Evolutionary conservation across 2,797 vertebrate species (phyloP), one percentile per base, ranked within the genome.

Genomic region (Pantherophis vulpinus): DNA sequence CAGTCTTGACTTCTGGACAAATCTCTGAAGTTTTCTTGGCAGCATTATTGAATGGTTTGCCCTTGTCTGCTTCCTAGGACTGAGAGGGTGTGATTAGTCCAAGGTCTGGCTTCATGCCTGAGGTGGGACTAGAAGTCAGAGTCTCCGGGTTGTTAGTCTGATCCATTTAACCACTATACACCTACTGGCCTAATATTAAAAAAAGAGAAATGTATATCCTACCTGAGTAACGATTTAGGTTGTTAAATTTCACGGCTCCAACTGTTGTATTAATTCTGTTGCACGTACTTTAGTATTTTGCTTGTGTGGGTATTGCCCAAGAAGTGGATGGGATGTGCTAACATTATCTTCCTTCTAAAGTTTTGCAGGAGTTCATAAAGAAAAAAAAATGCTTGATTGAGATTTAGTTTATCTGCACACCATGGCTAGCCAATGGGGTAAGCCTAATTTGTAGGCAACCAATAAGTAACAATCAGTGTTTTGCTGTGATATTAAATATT

Each of bases 401-500:
- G 55, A 58, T 92, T 90, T 0, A 32, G 55, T 95, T 95, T 2
- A 58, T 93, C 9, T 90, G 0, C 37, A n/a, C 66, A 47, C 20
- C n/a, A 74, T 58, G 23, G 32, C 12, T 92, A 66, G 32, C 37
- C 18, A 14, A n/a, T 55, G 20, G 25, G 59, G 12, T 32, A 91
- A 93, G 74, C 10, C 42, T 93, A 92, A 93, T 61, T 47, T 10
- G 1, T 20, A 56, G 6, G 16, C 79, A 23, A 47, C 91, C 93
- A 37, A 87, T 47, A 42, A 93, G 91, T 1, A 3, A 92, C 4
- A 16, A 88, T 37, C 91, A 92, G 86, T 88, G 60, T 83, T 86
- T 86, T 2, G 23, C 91, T 93, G 74, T 32, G 5, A 74, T 89
- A 7, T 27, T 89, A 92, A 92, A 92, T 95, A 93, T 93, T 94